These are phyloP conservation scores for Mercenaria mercenaria DNA, from an alignment of 1,140 invertebrate genomes.

Conservation along the genomic window DNA sequence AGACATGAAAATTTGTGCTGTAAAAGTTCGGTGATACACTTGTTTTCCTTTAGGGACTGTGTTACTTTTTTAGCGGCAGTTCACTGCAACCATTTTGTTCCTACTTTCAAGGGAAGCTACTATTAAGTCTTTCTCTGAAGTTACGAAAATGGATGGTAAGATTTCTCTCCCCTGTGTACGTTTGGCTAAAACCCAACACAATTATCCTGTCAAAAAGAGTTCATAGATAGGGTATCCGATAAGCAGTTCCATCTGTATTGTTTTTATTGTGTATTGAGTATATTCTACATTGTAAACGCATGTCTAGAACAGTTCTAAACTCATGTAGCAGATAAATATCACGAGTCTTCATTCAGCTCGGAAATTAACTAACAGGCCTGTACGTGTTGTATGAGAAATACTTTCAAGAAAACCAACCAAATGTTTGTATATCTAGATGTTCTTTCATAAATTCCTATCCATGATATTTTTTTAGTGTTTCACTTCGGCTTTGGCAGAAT, in stretches of 20 bases:
- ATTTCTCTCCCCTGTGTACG: neutral
- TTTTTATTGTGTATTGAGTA: conserved; percentile 14
- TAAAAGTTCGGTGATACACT: too few relatives aligned
- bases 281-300: neutral
- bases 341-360: neutral
- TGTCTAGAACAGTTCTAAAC: neutral
- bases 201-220: neutral
- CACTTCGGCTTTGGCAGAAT: too few relatives aligned
- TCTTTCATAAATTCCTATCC: too few relatives aligned
- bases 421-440: too few relatives aligned
- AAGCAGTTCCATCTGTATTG: conserved; percentile 6
- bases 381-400: too few relatives aligned
- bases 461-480: too few relatives aligned
- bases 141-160: neutral
- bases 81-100: too few relatives aligned
- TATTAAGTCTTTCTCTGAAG: neutral
- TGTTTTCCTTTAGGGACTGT: too few relatives aligned
- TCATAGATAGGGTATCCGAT: conserved; percentile 9
- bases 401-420: too few relatives aligned
- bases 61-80: too few relatives aligned
- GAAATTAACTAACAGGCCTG: too few relatives aligned
- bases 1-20: too few relatives aligned
- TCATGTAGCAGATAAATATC: neutral
- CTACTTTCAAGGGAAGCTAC: neutral
- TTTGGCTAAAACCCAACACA: conserved; percentile 14